Evolutionary conservation across 2,888 invertebrate genomes (phyloP).

Genomic region (Xiphydria camelus): DNA sequence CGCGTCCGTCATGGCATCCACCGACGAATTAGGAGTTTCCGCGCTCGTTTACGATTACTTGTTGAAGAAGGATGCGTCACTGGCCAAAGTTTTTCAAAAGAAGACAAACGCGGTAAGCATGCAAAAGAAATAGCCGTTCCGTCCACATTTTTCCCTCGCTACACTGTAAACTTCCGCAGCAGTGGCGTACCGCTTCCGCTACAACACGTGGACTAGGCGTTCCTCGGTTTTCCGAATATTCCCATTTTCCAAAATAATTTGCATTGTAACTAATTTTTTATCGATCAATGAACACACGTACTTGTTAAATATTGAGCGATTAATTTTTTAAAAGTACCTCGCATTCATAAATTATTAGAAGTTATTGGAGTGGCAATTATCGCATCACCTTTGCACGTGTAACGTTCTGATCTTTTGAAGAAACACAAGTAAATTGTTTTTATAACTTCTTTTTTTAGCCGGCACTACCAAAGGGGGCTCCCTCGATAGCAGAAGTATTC

Average conservation of each 20-base stretch:
- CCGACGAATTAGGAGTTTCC: slow-evolving; percentile 56
- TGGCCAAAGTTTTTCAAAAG: slow-evolving; percentile 71
- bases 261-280: no score
- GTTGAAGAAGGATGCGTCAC: slow-evolving; percentile 64
- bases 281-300: not conserved
- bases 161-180: not conserved
- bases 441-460: slow-evolving; percentile 61
- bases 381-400: slow-evolving; percentile 34
- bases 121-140: not conserved
- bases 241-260: not conserved
- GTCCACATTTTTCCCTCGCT: slow-evolving; percentile 3
- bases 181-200: slow-evolving; percentile 15
- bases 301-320: not conserved
- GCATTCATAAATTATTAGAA: not conserved
- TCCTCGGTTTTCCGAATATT: not conserved
- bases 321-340: not conserved
- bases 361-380: no score
- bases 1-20: slow-evolving; percentile 58
- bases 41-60: slow-evolving; percentile 72
- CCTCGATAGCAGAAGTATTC: slow-evolving; percentile 67
- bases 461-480: slow-evolving; percentile 66
- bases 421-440: not conserved
- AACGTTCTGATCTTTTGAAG: not conserved
- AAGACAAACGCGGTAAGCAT: slow-evolving; percentile 76
- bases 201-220: slow-evolving; percentile 31